These are phyloP conservation scores for Scaptomyza polygonia DNA, from an alignment of 2,888 invertebrate genomes.

Conservation along the genomic window DNA sequence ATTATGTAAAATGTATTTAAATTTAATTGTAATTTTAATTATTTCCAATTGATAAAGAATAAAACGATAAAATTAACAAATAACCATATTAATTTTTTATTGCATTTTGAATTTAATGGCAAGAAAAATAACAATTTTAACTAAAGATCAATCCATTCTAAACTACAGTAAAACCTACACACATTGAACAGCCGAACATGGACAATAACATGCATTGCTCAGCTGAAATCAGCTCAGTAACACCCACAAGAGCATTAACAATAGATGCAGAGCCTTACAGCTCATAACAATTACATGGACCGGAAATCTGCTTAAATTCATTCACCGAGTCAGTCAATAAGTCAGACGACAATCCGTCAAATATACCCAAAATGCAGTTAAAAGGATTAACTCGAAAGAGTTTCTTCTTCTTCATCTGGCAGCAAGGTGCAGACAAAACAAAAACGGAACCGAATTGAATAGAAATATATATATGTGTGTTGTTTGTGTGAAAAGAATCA, in stretches of 20 bases:
- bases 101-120: background rate
- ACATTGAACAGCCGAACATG: constrained; percentile 4
- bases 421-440: constrained; percentile 44
- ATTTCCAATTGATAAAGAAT: constrained; percentile 77
- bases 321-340: constrained; percentile 47
- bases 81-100: background rate
- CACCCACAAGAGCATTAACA: constrained; percentile 39
- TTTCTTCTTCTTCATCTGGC: constrained; percentile 40
- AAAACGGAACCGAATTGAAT: constrained; percentile 62
- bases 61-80: constrained; percentile 54
- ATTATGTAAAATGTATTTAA: constrained; percentile 75
- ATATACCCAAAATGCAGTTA: constrained; percentile 57
- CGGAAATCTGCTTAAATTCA: constrained; percentile 72
- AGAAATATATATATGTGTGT: constrained; percentile 54
- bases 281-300: constrained; percentile 64
- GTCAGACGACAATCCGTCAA: constrained; percentile 73
- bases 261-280: constrained; percentile 44
- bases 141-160: background rate
- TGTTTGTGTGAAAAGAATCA: constrained; percentile 68
- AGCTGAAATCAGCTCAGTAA: constrained; percentile 43
- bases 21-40: constrained; percentile 78
- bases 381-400: constrained; percentile 70
- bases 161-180: constrained; percentile 12
- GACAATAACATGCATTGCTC: constrained; percentile 16
- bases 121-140: background rate